Percentiles rank a stretch among this genome's conserved stretches.
Evolutionary conservation across 2,888 invertebrate genomes (phyloP).

Genomic region (Sphaerolaimus hirsutus): DNA sequence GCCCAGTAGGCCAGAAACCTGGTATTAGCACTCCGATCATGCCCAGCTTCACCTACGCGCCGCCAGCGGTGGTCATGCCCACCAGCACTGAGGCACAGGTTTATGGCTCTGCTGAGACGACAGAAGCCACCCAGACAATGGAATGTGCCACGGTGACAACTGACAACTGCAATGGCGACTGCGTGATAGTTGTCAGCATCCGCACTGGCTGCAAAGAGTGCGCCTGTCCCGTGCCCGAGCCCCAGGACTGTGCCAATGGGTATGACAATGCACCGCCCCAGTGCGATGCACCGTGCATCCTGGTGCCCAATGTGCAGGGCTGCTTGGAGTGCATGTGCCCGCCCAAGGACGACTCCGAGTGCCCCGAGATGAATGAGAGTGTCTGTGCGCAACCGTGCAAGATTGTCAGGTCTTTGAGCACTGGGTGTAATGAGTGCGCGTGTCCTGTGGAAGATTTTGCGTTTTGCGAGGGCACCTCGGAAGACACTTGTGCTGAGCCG

Average conservation of each 20-base stretch:
- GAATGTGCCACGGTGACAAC: not conserved
- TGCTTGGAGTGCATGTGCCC: slow-evolving; percentile 2
- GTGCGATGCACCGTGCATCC: not conserved
- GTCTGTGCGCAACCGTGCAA: not conserved
- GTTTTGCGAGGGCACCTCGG: no score
- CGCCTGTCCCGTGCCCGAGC: not conserved
- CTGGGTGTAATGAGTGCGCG: not conserved
- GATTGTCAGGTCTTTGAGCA: not conserved
- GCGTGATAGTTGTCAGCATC: not conserved
- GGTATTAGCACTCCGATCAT: no score
- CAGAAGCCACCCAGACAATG: no score
- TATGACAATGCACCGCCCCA: no score
- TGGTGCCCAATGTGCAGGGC: not conserved
- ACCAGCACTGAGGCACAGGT: no score
- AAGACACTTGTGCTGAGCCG: not conserved
- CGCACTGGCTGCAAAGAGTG: not conserved
- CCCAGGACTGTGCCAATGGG: no score
- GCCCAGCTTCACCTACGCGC: no score
- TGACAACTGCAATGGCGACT: not conserved
- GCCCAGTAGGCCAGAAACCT: no score
- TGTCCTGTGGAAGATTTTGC: not conserved
- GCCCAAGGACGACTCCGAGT: no score
- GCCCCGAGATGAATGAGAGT: not conserved
- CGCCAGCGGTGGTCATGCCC: no score
- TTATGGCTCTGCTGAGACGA: no score